Conservation (phyloP, 2,797 vertebrate species). For the Erpetoichthys calabaricus region DNA sequence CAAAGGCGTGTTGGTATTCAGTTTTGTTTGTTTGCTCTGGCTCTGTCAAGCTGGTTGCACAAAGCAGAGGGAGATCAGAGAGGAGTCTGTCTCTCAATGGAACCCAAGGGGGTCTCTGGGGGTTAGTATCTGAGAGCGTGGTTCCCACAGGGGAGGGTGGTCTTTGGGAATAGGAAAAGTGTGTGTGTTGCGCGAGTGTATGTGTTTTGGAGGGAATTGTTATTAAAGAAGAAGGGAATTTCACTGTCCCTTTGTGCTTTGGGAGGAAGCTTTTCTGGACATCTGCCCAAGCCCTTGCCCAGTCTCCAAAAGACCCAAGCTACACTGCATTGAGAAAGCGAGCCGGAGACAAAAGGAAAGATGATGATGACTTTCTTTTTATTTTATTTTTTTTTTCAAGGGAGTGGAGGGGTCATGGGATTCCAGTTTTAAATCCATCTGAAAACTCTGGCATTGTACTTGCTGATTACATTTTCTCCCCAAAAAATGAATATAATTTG, state of each 20-base stretch:
- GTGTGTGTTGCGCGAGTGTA: background rate
- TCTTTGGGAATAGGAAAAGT: conserved; percentile 36
- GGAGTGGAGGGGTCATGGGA: too few relatives aligned
- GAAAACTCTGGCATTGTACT: too few relatives aligned
- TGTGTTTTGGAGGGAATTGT: conserved; percentile 41
- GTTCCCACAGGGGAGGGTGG: conserved; percentile 62
- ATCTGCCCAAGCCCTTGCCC: conserved; percentile 92
- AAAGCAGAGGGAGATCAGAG: conserved; percentile 46
- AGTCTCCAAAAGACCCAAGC: conserved; percentile 51
- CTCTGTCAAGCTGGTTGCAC: conserved; percentile 58
- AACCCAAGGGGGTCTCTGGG: conserved; percentile 37
- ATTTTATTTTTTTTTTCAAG: too few relatives aligned
- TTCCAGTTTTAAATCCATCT: too few relatives aligned
- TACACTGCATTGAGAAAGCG: conserved; percentile 54
- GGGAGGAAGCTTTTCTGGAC: conserved; percentile 68
- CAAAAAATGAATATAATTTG: too few relatives aligned
- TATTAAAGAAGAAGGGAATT: conserved; percentile 37
- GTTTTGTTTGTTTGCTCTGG: conserved; percentile 81
- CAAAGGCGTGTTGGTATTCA: conserved; percentile 63
- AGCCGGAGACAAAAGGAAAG: conserved; percentile 17
- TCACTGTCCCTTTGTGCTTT: conserved; percentile 35
- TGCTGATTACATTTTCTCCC: too few relatives aligned
- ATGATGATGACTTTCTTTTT: too few relatives aligned
- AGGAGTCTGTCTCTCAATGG: conserved; percentile 59
- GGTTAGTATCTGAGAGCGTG: conserved; percentile 33